Evolutionary conservation across 2,113 vertebrate species (phyloP).

Genomic region (Silurus glanis): DNA sequence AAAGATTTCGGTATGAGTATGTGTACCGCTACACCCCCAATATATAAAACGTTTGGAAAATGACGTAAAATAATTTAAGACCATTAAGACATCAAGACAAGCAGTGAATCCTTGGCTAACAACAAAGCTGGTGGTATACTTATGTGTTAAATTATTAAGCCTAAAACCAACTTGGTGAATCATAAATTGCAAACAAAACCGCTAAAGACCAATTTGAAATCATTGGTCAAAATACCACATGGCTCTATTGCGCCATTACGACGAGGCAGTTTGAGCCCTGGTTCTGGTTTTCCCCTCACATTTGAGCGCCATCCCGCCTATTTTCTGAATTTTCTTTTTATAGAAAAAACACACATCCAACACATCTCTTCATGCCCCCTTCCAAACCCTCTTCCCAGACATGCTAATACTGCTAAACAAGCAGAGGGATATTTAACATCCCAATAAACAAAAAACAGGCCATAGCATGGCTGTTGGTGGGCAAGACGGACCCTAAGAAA

Average conservation of each 20-base stretch:
- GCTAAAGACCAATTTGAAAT: neutral
- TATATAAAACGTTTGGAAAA: neutral
- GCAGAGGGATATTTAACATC: too few species aligned
- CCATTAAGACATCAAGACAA: too few species aligned
- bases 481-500: neutral
- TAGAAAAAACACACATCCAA: neutral
- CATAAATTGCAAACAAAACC: neutral
- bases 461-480: neutral
- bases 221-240: neutral
- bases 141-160: too few species aligned
- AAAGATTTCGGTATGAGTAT: too few species aligned
- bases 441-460: neutral
- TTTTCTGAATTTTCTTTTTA: neutral
- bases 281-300: neutral
- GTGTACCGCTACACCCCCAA: too few species aligned
- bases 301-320: neutral
- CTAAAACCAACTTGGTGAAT: too few species aligned
- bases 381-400: neutral
- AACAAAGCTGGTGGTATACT: neutral
- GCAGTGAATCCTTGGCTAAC: neutral
- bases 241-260: neutral
- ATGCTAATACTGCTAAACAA: neutral
- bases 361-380: neutral
- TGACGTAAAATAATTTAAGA: neutral
- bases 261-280: neutral